Evolutionary conservation across 1,140 invertebrate genomes (phyloP).

Genomic region (Andricus grossulariae): DNA sequence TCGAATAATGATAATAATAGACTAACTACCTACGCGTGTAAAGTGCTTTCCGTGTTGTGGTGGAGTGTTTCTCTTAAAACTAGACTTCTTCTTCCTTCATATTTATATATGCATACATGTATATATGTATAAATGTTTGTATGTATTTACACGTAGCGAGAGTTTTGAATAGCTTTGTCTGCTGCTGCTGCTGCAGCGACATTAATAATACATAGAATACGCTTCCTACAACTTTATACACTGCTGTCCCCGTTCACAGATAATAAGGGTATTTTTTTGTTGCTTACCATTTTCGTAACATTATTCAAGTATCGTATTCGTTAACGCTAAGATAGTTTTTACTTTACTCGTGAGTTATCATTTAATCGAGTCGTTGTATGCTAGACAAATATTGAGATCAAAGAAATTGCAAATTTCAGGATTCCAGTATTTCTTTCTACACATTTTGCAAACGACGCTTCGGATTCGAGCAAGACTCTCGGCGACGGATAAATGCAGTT

Average conservation of each 20-base stretch:
- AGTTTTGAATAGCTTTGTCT: constrained; percentile 34
- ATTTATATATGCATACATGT: constrained; percentile 63
- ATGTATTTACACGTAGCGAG: constrained; percentile 61
- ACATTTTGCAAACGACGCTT: constrained; percentile 5
- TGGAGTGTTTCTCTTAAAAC: constrained; percentile 60
- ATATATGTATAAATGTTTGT: constrained; percentile 59
- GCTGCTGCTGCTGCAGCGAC: too few relatives aligned
- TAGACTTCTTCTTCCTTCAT: constrained; percentile 40
- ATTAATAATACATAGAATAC: constrained; percentile 37
- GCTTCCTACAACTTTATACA: constrained; percentile 68
- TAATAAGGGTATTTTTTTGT: constrained; percentile 48
- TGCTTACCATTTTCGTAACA: constrained; percentile 49
- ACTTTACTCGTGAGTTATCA: constrained; percentile 62
- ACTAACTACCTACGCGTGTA: constrained; percentile 70
- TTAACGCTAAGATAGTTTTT: constrained; percentile 61
- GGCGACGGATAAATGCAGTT: constrained; percentile 10
- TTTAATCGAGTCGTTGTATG: constrained; percentile 72
- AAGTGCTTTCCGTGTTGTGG: constrained; percentile 50
- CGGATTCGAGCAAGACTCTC: constrained; percentile 11
- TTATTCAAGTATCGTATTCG: constrained; percentile 51
- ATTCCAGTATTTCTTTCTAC: constrained; percentile 38
- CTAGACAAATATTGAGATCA: constrained; percentile 75
- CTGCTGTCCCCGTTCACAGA: constrained; percentile 34
- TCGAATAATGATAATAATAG: constrained; percentile 65
- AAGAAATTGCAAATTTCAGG: constrained; percentile 71